Evolutionary conservation across 2,113 vertebrate species (phyloP), one percentile per base, ranked within the genome.

Genomic region (Paramisgurnus dabryanus): DNA sequence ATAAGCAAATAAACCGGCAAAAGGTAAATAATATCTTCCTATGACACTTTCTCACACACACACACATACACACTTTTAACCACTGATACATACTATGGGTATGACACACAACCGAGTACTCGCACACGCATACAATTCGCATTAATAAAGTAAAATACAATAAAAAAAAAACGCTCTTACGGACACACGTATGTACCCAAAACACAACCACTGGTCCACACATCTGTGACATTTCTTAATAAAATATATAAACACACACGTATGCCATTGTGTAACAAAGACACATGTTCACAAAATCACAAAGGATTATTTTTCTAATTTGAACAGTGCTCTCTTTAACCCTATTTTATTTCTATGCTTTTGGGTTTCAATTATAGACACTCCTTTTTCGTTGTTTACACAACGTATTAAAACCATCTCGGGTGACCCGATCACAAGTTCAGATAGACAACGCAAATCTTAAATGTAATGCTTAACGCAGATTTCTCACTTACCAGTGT

Each of bases 241-340:
- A 58, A 71, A 67, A 79, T 61, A 70, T 64, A 63, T 73, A 81
- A 45, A 86, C 75, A 85, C 41, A 83, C 53, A 83, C n/a, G 50
- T 63, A 80, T 66, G 83, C 74, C 82, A 68, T 73, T 85, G 75
- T 69, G 66, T 76, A 91, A 92, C 88, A 82, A 91, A 94, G 86
- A 93, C 86, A 89, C 76, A 75, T 3, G 88, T 90, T 87, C 84
- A 91, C 66, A 77, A 72, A 68, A 93, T 92, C 90, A 92, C 79
- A 58, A 84, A 91, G 91, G 93, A 94, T 93, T 93, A 92, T 91
- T 88, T 77, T 55, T 89, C 81, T 83, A 77, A 76, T 73, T 90
- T 86, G 90, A 90, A 88, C 92, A 94, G 93, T 94, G 93, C 91
- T 94, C 93, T 93, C 91, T 60, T 76, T 58, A 41, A 34, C 22